Conservation (phyloP, 1,140 invertebrate species). For the Drosophila subpulchrella region DNA sequence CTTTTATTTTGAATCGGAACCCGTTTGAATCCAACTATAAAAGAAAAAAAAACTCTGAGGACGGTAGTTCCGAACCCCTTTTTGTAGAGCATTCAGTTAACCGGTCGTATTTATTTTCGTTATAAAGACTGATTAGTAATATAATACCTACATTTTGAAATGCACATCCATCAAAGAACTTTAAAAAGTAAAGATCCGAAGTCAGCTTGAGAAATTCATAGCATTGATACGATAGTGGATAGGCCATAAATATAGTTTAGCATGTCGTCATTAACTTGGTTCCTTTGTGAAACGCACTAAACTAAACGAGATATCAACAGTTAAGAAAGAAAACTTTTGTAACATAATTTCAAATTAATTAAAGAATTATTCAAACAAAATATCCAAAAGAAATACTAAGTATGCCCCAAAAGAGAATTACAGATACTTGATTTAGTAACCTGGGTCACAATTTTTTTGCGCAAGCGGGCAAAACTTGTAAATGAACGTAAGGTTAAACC, state of each 20-base stretch:
- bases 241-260: conserved; percentile 57
- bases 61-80: conserved; percentile 7
- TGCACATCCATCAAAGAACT: conserved; percentile 24
- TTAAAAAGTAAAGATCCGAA: background rate
- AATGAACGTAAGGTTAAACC: conserved; percentile 55
- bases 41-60: background rate
- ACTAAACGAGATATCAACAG: conserved; percentile 47
- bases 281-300: conserved; percentile 77
- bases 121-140: conserved; percentile 80
- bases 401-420: conserved; percentile 23
- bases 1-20: background rate
- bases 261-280: conserved; percentile 69
- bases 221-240: conserved; percentile 57
- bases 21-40: background rate
- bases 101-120: conserved; percentile 65
- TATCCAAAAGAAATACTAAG: conserved; percentile 51
- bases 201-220: conserved; percentile 33
- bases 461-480: conserved; percentile 55
- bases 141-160: conserved; percentile 42
- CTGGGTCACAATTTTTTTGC: conserved; percentile 39
- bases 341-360: conserved; percentile 76
- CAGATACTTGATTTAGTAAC: conserved; percentile 26
- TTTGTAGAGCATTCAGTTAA: conserved; percentile 24
- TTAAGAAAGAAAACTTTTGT: conserved; percentile 68
- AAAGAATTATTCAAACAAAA: conserved; percentile 43